Conservation (phyloP, 2,888 invertebrate genomes). For the Folsomia candida region DNA sequence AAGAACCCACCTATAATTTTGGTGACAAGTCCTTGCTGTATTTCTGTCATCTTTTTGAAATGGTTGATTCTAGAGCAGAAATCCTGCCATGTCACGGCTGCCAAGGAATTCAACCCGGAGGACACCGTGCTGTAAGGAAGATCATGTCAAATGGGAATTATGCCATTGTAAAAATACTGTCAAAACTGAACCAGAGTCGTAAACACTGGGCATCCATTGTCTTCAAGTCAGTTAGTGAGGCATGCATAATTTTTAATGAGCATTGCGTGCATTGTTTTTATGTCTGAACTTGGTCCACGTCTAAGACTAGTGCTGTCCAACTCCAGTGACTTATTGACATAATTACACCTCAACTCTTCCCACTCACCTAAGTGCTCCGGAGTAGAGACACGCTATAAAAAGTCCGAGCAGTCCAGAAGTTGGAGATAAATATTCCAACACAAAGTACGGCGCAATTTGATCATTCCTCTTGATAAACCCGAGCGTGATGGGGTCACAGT, state of each 20-base stretch:
- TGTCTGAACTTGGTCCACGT: too few species aligned
- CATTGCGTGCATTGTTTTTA: background rate
- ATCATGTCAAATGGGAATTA: background rate
- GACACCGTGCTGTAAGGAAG: slow-evolving; percentile 52
- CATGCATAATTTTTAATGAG: background rate
- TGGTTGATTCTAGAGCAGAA: slow-evolving; percentile 44
- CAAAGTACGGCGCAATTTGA: slow-evolving; percentile 55
- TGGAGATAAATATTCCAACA: slow-evolving; percentile 55
- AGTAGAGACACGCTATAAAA: slow-evolving; percentile 57
- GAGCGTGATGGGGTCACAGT: slow-evolving; percentile 53
- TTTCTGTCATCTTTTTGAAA: slow-evolving; percentile 42
- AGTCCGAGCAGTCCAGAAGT: slow-evolving; percentile 57
- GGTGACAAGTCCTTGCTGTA: slow-evolving; percentile 43
- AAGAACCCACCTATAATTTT: slow-evolving; percentile 50
- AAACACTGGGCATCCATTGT: too few species aligned
- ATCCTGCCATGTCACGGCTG: slow-evolving; percentile 52
- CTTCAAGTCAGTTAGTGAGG: too few species aligned
- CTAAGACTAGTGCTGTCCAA: background rate
- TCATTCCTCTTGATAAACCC: slow-evolving; percentile 51
- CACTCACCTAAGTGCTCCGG: slow-evolving; percentile 54
- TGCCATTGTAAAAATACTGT: too few species aligned
- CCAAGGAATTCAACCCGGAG: slow-evolving; percentile 52
- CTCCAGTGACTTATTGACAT: too few species aligned
- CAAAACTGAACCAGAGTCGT: too few species aligned
- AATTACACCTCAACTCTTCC: background rate